Conservation (phyloP, 2,888 invertebrate species). For the Lissocephala sabroskyi region DNA sequence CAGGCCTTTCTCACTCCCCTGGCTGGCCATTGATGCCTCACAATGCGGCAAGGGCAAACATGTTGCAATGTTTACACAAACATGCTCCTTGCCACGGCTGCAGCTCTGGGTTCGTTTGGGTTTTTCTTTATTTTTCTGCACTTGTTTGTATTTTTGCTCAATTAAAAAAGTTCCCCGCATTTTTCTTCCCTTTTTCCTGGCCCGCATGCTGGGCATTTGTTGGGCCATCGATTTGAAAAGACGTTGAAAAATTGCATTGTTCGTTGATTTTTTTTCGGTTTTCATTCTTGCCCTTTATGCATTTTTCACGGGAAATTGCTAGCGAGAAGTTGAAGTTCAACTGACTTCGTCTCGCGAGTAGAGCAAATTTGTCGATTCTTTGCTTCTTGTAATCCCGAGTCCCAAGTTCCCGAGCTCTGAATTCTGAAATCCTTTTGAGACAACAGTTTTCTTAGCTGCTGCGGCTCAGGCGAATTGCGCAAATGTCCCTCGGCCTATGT, state of each 20-base stretch:
- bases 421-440: constrained; percentile 33
- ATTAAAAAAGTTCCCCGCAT: constrained; percentile 44
- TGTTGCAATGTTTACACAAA: constrained; percentile 15
- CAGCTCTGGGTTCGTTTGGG: constrained; percentile 34
- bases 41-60: not conserved
- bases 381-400: no score
- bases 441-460: constrained; percentile 58
- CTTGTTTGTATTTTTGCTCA: constrained; percentile 64
- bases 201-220: constrained; percentile 56
- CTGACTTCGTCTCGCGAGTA: constrained; percentile 13
- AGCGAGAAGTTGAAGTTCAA: constrained; percentile 26
- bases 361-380: not conserved
- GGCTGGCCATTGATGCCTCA: not conserved
- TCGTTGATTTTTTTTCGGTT: constrained; percentile 31
- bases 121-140: constrained; percentile 47
- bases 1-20: constrained; percentile 6
- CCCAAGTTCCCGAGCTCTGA: no score
- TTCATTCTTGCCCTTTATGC: constrained; percentile 31
- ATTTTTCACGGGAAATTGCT: constrained; percentile 54
- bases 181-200: constrained; percentile 8
- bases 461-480: constrained; percentile 51
- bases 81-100: constrained; percentile 23
- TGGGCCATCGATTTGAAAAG: constrained; percentile 33
- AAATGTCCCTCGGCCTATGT: constrained; percentile 31
- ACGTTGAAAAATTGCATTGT: constrained; percentile 28